These are phyloP conservation scores for Acropternis orthonyx DNA, from an alignment of 2,797 vertebrate species.

Conservation along the genomic window DNA sequence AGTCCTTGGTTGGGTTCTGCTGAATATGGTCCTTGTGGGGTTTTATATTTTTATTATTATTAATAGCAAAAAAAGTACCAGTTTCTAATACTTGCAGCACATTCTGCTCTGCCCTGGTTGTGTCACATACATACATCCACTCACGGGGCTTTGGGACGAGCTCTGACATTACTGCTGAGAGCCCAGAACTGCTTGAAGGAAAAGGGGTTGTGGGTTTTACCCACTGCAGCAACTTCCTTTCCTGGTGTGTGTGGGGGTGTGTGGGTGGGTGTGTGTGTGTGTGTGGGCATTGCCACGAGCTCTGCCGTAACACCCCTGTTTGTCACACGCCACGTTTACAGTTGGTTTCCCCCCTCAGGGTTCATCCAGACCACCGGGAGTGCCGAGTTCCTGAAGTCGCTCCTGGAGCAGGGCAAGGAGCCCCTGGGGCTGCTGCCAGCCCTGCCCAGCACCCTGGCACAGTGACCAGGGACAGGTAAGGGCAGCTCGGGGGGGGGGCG, in stretches of 20 bases:
- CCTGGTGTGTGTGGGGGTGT: background rate
- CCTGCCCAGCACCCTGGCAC: background rate
- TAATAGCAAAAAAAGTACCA: background rate
- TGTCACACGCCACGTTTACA: rapidly evolving
- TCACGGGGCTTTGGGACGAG: background rate
- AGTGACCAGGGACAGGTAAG: background rate
- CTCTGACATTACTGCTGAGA: background rate
- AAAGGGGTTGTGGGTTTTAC: background rate
- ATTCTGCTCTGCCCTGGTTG: background rate
- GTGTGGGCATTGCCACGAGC: background rate
- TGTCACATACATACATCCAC: background rate
- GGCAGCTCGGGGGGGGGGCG: background rate
- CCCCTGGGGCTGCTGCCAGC: rapidly evolving
- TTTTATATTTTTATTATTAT: background rate
- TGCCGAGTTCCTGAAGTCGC: slow-evolving; percentile 73
- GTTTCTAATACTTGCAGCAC: background rate
- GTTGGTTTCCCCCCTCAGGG: slow-evolving; percentile 52
- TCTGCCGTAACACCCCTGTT: background rate
- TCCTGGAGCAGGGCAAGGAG: slow-evolving; percentile 65
- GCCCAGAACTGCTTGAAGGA: background rate
- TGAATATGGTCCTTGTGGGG: background rate
- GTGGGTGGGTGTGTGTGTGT: background rate
- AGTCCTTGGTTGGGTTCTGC: background rate
- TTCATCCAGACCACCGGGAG: slow-evolving; percentile 32
- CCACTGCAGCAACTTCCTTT: background rate